These are phyloP conservation scores for Stenotaenia linearis DNA, from an alignment of 2,888 invertebrate species.

Conservation along the genomic window DNA sequence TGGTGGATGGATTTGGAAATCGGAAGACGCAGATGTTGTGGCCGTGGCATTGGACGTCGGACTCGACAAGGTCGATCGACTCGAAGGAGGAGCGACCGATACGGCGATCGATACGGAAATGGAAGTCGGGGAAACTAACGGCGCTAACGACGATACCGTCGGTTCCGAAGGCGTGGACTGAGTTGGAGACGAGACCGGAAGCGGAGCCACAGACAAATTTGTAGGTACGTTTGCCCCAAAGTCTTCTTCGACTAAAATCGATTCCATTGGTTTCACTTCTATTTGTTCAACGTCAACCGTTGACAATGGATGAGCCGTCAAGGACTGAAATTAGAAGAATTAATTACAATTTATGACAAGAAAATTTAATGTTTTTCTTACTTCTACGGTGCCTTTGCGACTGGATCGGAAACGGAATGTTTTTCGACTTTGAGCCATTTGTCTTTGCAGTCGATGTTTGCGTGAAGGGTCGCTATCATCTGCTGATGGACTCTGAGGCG, in stretches of 20 bases:
- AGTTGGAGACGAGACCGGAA: neutral
- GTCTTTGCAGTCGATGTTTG: conserved; percentile 63
- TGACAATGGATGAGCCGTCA: neutral
- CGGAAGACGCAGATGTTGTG: conserved; percentile 44
- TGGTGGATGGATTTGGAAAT: conserved; percentile 36
- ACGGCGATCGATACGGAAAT: neutral
- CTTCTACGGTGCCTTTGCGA: conserved; percentile 52
- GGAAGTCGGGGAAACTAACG: neutral
- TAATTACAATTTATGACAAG: neutral
- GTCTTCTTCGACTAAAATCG: neutral
- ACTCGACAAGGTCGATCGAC: neutral
- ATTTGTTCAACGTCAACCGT: neutral
- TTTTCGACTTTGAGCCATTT: conserved; percentile 89
- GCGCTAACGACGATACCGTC: neutral
- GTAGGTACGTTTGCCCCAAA: neutral
- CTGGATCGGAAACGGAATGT: conserved; percentile 82
- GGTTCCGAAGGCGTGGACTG: neutral
- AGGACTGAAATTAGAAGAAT: neutral
- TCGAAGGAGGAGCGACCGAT: neutral
- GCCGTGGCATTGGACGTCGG: conserved; percentile 39
- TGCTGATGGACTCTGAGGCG: conserved; percentile 31
- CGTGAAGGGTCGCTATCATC: conserved; percentile 32
- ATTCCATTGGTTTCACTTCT: neutral
- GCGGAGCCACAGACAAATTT: neutral
- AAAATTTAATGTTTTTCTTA: neutral